Percentiles rank a stretch among this genome's conserved stretches.
Conservation (phyloP, 2,113 vertebrate species). For the Protobothrops mucrosquamatus region DNA sequence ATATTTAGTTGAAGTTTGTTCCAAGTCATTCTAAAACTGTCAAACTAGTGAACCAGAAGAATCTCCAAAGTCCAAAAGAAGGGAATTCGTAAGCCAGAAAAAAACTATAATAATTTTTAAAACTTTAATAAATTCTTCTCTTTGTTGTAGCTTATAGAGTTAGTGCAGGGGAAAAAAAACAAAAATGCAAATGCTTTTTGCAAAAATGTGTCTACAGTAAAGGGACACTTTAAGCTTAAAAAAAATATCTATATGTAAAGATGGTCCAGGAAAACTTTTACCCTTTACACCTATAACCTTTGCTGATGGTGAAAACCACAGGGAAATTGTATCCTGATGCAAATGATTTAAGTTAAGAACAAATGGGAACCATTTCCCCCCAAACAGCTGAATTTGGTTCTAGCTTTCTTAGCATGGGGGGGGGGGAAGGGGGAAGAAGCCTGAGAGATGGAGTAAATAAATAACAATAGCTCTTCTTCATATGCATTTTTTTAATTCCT, state of each 20-base stretch:
- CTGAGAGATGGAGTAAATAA: background rate
- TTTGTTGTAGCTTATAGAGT: background rate
- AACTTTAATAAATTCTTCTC: background rate
- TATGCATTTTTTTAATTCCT: background rate
- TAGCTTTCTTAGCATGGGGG: background rate
- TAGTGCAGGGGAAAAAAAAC: background rate
- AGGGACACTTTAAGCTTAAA: background rate
- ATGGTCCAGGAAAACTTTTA: background rate
- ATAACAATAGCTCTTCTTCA: background rate
- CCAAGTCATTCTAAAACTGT: background rate
- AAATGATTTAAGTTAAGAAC: background rate
- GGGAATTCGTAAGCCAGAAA: background rate
- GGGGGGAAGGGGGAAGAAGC: background rate
- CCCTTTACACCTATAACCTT: background rate
- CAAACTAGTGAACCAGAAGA: background rate
- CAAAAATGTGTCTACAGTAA: background rate
- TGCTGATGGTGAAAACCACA: background rate
- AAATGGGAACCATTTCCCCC: background rate
- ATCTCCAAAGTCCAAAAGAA: background rate
- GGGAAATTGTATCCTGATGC: background rate
- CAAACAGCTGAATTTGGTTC: background rate
- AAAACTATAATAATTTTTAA: background rate
- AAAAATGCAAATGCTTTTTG: background rate
- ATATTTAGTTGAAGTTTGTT: background rate
- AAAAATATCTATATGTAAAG: background rate